Evolutionary conservation across 1,140 invertebrate genomes (phyloP).

Genomic region (Caenorhabditis latens): DNA sequence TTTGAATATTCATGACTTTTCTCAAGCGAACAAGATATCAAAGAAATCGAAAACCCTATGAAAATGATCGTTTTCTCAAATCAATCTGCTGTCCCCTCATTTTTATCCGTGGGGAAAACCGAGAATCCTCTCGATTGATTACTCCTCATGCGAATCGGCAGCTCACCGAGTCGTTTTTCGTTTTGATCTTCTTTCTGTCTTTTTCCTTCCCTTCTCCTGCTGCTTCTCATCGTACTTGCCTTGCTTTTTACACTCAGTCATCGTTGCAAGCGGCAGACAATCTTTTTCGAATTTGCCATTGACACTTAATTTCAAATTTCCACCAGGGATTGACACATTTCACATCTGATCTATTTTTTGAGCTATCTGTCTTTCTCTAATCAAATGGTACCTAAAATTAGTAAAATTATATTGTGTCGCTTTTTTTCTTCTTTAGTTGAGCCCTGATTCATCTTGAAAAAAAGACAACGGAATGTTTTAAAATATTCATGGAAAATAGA

Average conservation of each 20-base stretch:
- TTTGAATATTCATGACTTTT: too few relatives aligned
- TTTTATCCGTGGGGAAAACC: background rate
- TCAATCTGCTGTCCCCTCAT: background rate
- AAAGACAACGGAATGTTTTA: slow-evolving; percentile 3
- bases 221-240: slow-evolving; percentile 51
- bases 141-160: slow-evolving; percentile 48
- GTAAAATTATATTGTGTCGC: too few relatives aligned
- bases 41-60: background rate
- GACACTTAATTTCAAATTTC: slow-evolving; percentile 49
- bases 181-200: slow-evolving; percentile 48
- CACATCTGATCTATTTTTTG: background rate
- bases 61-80: slow-evolving; percentile 27
- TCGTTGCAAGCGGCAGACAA: slow-evolving; percentile 32
- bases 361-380: background rate
- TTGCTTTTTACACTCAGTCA: slow-evolving; percentile 51
- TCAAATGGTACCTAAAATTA: too few relatives aligned
- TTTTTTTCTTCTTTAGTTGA: too few relatives aligned
- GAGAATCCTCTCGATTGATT: slow-evolving; percentile 24
- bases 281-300: slow-evolving; percentile 44
- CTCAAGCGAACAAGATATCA: background rate
- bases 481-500: slow-evolving; percentile 29
- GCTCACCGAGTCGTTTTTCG: slow-evolving; percentile 50
- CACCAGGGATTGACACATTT: background rate
- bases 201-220: slow-evolving; percentile 6
- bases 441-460: background rate